Evolutionary conservation across 2,888 invertebrate genomes (phyloP), one percentile per base, ranked within the genome.

Genomic region (Chaitophorus viminalis): DNA sequence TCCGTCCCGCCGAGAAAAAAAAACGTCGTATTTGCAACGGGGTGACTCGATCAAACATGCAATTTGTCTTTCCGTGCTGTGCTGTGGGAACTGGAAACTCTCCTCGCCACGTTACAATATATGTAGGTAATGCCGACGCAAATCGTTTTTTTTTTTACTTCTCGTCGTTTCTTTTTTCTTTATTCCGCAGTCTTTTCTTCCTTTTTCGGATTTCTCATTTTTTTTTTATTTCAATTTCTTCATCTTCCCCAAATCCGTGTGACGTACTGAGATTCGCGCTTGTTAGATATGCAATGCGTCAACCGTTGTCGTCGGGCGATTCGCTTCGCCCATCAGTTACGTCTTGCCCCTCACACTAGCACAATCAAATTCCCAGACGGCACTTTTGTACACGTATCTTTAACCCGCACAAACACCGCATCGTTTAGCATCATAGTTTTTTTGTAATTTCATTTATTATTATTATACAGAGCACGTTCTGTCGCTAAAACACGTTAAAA

Each of bases 61-160:
- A 60, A 82, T 82, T 54, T 54, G 82, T 82, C 82, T 79, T 74
- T 82, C 29, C 25, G 46, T 36, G n/a, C 29, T 6, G 36, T 5
- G 3, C 14, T 60, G 82, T 82, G 82, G 74, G 82, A n/a, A n/a
- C n/a, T n/a, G n/a, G n/a, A 39, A 82, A 82, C 31, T 36, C 18
- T 52, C 25, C 3, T 33, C 25, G n/a, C 33, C 6, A 17, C 31
- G 21, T 11, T 33, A 78, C 14, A 14, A 46, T 14, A 46, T n/a
- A 46, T 46, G 46, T 46, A 46, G 46, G 46, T 46, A 46, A 46
- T 3, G 39, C 68, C 68, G 29, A 46, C 79, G 79, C 36, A 46
- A 39, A 75, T 72, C 39, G 39, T 8, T 39, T 39, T 39, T 39
- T 36, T 11, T 39, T 46, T 46, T 5, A 65, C 25, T 25, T 9